Conservation (phyloP, 2,888 invertebrate species). For the Rhagophthalmus giganteus region DNA sequence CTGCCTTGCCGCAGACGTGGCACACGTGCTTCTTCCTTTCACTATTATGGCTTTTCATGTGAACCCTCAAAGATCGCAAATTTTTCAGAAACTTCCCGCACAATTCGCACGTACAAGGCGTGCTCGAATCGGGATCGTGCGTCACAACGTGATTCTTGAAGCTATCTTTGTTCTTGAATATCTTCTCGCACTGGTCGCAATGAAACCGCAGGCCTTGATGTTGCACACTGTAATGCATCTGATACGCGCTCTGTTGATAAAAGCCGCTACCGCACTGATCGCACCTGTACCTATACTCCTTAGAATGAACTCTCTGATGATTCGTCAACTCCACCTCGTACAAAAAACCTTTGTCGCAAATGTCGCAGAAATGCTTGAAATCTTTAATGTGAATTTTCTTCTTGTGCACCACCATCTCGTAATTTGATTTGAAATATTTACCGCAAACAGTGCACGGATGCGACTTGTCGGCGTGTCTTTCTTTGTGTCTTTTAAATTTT, state of each 20-base stretch:
- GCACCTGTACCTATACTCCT: constrained; percentile 42
- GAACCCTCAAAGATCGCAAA: too few relatives aligned
- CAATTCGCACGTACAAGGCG: constrained; percentile 36
- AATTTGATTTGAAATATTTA: too few relatives aligned
- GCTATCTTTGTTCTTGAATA: constrained; percentile 52
- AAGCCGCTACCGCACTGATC: constrained; percentile 45
- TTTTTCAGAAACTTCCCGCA: too few relatives aligned
- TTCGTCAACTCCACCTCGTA: constrained; percentile 28
- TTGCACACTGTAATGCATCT: constrained; percentile 49
- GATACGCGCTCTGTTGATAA: constrained; percentile 39
- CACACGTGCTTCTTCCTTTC: too few relatives aligned
- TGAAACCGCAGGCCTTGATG: constrained; percentile 54
- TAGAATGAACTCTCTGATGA: constrained; percentile 45
- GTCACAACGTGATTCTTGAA: constrained; percentile 57
- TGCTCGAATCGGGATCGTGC: too few relatives aligned
- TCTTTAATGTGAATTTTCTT: too few relatives aligned
- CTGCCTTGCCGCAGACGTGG: too few relatives aligned
- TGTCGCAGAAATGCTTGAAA: constrained; percentile 26
- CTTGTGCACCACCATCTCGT: too few relatives aligned
- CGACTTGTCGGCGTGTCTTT: too few relatives aligned
- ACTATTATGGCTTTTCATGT: too few relatives aligned
- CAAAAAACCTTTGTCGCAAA: constrained; percentile 30
- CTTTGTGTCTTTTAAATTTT: too few relatives aligned
- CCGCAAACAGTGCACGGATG: too few relatives aligned
- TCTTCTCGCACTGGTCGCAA: constrained; percentile 56